These are phyloP conservation scores for Lithodes maja DNA, from an alignment of 2,888 invertebrate genomes.

Conservation along the genomic window DNA sequence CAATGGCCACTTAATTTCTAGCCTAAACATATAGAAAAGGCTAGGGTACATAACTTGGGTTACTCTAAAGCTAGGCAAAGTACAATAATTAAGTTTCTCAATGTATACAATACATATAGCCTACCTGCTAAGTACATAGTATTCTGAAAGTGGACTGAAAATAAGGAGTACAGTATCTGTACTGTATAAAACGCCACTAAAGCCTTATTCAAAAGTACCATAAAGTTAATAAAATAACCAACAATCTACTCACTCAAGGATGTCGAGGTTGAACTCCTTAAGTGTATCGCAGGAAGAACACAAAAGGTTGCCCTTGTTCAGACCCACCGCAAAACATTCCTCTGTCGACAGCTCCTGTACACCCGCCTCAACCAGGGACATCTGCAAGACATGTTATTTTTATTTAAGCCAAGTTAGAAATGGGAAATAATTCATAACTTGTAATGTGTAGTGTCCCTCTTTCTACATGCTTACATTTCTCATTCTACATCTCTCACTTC, in stretches of 20 bases:
- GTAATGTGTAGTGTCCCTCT: background rate
- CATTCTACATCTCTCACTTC: background rate
- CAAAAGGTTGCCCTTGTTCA: constrained; percentile 87
- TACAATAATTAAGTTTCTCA: too few species aligned
- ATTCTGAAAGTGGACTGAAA: too few species aligned
- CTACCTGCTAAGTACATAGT: too few species aligned
- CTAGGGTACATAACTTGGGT: too few species aligned
- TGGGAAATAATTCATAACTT: background rate
- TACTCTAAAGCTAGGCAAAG: too few species aligned
- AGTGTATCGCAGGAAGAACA: constrained; percentile 93
- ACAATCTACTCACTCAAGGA: constrained; percentile 78
- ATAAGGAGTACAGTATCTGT: too few species aligned
- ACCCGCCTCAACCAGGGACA: constrained; percentile 51
- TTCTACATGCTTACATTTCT: background rate
- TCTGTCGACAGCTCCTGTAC: constrained; percentile 75
- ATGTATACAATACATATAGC: too few species aligned
- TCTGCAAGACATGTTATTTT: constrained; percentile 27
- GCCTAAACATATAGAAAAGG: too few species aligned
- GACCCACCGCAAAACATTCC: constrained; percentile 90
- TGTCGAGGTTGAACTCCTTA: constrained; percentile 83
- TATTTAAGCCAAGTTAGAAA: background rate
- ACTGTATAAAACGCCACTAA: too few species aligned
- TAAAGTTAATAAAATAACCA: background rate
- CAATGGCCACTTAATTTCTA: too few species aligned
- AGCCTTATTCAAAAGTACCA: too few species aligned